Base-by-base conservation (phyloP, 2,113 vertebrate genomes). In the Osmerus mordax region DNA sequence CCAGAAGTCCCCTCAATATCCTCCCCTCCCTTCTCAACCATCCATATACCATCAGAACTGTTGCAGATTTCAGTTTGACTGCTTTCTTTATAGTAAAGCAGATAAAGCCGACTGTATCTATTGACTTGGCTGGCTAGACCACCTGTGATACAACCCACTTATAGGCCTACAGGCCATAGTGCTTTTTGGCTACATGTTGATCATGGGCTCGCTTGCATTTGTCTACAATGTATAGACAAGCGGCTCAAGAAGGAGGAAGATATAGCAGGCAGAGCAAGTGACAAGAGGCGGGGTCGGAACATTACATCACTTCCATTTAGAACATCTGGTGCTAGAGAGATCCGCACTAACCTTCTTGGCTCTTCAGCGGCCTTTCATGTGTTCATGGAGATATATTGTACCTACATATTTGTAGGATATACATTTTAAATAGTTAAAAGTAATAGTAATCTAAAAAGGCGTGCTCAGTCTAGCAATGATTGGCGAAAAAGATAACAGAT, bases 291-390 rank as follows among this genome's bases (percentile, higher is more conserved):
- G 87, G 77, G 84, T 69, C 75, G 78, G 0, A 28, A 7, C 16
- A 69, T 74, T 19, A 61, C 60, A 67, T 80, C 78, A 81, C 83
- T 88, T 89, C 88, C 83, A 81, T 81, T 64, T 19, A 14, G 16
- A 70, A 87, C 88, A 87, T 90, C 87, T 90, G 86, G 81, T 86
- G 79, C 72, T 78, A 61, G 53, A 28, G 62, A 29, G 16, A 16
- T 36, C 6, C 76, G 76, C 63, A 77, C 54, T 79, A 0, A 78
- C 53, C 79, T 21, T 58, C 62, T 18, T 51, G 29, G 47, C 13
- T 13, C 11, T 28, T 18, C 52, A 23, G 62, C 14, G 54, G n/a
- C 3, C 8, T 19, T 16, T 28, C 16, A 55, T 14, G 23, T 19
- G 16, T 52, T 67, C 14, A 54, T 23, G 12, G 12, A 13, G 23